A percentile compares a stretch with the other conserved stretches of the same genome.
Conservation (phyloP, 2,797 vertebrate species). For the Protosalanx chinensis region DNA sequence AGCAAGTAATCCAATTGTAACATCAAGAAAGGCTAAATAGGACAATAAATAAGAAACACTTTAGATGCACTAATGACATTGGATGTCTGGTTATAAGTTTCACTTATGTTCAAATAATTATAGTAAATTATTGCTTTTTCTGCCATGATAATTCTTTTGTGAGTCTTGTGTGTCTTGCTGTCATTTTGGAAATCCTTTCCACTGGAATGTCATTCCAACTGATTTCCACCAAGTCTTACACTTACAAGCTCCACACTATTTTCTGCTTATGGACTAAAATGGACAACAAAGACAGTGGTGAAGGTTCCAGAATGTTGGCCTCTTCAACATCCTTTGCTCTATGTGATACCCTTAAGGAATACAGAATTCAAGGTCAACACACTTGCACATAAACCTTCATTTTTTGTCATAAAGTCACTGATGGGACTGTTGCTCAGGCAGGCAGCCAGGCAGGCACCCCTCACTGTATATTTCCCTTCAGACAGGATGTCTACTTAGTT, state of each 20-base stretch:
- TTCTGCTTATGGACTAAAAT: not conserved
- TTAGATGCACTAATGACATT: not conserved
- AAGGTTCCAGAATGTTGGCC: not conserved
- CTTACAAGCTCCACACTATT: not conserved
- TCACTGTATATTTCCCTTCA: constrained; percentile 7
- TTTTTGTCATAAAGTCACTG: not conserved
- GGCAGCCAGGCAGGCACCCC: not conserved
- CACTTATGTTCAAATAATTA: not conserved
- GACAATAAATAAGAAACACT: not conserved
- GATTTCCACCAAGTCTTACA: not conserved
- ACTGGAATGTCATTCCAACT: not conserved
- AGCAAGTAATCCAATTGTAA: constrained; percentile 2
- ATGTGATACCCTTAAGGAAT: not conserved
- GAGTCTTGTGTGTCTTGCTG: not conserved
- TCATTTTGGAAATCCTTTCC: not conserved
- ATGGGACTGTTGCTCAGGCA: not conserved
- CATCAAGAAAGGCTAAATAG: not conserved
- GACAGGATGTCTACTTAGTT: constrained; percentile 11
- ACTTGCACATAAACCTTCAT: not conserved
- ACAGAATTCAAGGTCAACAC: not conserved
- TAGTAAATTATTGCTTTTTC: not conserved
- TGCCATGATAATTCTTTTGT: not conserved
- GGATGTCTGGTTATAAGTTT: not conserved
- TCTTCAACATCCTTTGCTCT: not conserved
- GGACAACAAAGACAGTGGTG: not conserved